Conservation (phyloP, 2,113 vertebrate species). For the Myotis davidii region DNA sequence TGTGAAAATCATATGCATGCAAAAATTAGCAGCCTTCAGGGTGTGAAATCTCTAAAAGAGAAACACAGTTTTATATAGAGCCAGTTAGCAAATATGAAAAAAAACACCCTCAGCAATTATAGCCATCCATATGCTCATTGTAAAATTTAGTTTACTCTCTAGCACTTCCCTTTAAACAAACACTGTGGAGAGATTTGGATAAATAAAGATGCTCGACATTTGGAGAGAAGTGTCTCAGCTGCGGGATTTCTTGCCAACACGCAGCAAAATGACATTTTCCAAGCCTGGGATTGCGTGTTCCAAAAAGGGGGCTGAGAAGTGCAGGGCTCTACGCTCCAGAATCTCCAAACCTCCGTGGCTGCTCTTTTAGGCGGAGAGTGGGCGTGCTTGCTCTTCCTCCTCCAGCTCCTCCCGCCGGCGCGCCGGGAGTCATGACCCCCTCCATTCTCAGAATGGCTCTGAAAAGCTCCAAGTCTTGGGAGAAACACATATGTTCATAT, state of each 20-base stretch:
- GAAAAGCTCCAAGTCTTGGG: constrained; percentile 13
- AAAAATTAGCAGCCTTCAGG: constrained; percentile 80
- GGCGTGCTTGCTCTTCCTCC: background rate
- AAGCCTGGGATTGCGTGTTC: constrained; percentile 62
- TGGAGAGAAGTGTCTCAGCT: constrained; percentile 75
- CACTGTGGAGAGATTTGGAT: constrained; percentile 81
- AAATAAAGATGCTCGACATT: constrained; percentile 82
- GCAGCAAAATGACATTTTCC: constrained; percentile 76
- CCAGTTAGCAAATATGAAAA: constrained; percentile 78
- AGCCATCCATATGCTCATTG: constrained; percentile 81
- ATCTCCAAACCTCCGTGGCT: constrained; percentile 50
- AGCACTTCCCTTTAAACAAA: constrained; percentile 80
- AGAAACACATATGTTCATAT: constrained; percentile 69
- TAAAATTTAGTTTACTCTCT: constrained; percentile 80
- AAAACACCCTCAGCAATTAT: constrained; percentile 72
- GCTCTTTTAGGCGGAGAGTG: constrained; percentile 72
- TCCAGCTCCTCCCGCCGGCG: background rate
- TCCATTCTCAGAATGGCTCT: background rate
- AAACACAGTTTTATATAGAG: constrained; percentile 82
- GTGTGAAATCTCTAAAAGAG: constrained; percentile 80
- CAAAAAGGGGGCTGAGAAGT: constrained; percentile 64
- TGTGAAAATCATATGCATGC: constrained; percentile 80
- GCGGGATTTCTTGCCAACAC: constrained; percentile 78
- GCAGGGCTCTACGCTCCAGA: constrained; percentile 35
- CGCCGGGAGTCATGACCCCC: background rate